Percentiles rank a stretch among this genome's conserved stretches.
Evolutionary conservation across 2,888 invertebrate genomes (phyloP).

Genomic region (Cerastis rubricosa): DNA sequence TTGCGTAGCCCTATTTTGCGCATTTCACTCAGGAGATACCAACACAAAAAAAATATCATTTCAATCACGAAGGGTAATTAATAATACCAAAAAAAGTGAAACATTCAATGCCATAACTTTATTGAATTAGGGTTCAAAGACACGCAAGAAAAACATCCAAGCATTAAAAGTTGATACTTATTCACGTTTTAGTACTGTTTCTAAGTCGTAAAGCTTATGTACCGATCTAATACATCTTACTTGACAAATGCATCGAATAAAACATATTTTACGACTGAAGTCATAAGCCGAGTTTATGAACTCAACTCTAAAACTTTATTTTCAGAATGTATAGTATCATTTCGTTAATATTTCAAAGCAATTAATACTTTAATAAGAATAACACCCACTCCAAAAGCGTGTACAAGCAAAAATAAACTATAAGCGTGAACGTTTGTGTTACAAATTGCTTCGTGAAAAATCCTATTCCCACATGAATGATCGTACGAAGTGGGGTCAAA

Average conservation of each 20-base stretch:
- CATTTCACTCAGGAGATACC: neutral
- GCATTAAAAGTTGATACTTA: conserved; percentile 20
- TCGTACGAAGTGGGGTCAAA: conserved; percentile 89
- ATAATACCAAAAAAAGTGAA: neutral
- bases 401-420: conserved; percentile 71
- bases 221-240: conserved; percentile 25
- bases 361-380: conserved; percentile 82
- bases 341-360: conserved; percentile 77
- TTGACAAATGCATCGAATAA: conserved; percentile 48
- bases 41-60: neutral
- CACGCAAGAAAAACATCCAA: conserved; percentile 18
- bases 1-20: neutral
- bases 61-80: neutral
- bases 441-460: conserved; percentile 80
- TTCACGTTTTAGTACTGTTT: conserved; percentile 37
- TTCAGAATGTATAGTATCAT: conserved; percentile 63
- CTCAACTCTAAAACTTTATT: conserved; percentile 49
- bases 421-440: conserved; percentile 73
- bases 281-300: conserved; percentile 40
- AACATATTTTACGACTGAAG: conserved; percentile 38
- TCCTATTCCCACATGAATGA: conserved; percentile 89
- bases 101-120: neutral
- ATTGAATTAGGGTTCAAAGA: conserved; percentile 4
- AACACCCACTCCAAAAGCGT: conserved; percentile 76
- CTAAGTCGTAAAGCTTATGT: conserved; percentile 39